Base-by-base conservation (phyloP, 2,113 vertebrate species). In the Ophthalmolycus amberensis region DNA sequence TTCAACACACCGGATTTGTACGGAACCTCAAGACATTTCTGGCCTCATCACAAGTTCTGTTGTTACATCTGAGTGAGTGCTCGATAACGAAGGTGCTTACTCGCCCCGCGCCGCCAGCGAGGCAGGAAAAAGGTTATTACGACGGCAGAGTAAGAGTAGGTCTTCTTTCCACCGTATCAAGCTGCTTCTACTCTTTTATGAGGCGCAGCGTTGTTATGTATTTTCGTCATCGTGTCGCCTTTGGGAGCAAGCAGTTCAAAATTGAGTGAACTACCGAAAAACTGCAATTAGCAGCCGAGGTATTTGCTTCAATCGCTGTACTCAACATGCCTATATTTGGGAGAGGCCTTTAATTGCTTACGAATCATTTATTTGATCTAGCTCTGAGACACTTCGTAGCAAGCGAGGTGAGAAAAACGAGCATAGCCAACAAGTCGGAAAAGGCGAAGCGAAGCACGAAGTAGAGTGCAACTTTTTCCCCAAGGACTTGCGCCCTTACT, bases 81-180 rank as follows among this genome's bases (percentile, higher is more conserved):
- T 12, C 22, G 68, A 78, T 77, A 64, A 78, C 63, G 64, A 69
- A 62, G 29, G 65, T 54, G 82, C 62, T 67, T 54, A 68, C 64
- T 73, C 74, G 64, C 22, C 63, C 63, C 46, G 69, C 62, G n/a
- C 63, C 27, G 59, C 66, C 59, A 65, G 29, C 40, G 9, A 9
- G 59, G 16, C 27, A 64, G 25, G 27, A 34, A 48, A 34, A 66
- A 44, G 65, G 59, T 75, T 70, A 46, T 79, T 64, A 79, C 5
- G 18, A 29, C 77, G 16, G 38, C 22, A 32, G 60, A 71, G 22
- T 22, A 59, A 59, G 20, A 48, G 11, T 56, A 75, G 46, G 7
- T 5, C 18, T 22, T 70, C 37, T 32, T 9, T 56, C 44, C 14
- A 22, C 16, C 67, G n/a, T 25, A n/a, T 64, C 58, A 54, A 44